Evolutionary conservation across 2,113 vertebrate genomes (phyloP).

Genomic region (Mustela lutreola): DNA sequence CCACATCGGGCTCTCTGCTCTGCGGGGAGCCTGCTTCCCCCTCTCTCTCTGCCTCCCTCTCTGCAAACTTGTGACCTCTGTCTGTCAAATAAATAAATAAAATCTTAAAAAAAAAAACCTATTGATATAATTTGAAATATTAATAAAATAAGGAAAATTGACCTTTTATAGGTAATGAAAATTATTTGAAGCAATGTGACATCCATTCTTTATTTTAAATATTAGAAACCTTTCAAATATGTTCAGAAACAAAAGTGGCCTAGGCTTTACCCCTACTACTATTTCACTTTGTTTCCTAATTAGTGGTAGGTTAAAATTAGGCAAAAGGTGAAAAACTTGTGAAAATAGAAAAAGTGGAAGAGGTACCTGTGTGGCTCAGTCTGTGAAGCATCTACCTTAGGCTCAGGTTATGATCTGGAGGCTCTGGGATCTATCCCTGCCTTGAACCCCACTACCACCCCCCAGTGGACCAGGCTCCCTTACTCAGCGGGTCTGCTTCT

Average conservation of each 20-base stretch:
- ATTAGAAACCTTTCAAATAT: not conserved
- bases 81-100: too few species aligned
- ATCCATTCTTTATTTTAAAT: conserved; percentile 1
- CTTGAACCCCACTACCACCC: not conserved
- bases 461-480: not conserved
- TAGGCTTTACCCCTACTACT: not conserved
- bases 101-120: too few species aligned
- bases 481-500: not conserved
- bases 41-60: too few species aligned
- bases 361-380: not conserved
- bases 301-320: not conserved
- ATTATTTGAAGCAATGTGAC: not conserved
- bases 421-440: not conserved
- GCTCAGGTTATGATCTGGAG: not conserved
- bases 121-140: not conserved
- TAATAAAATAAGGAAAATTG: not conserved
- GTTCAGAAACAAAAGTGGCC: not conserved
- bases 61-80: too few species aligned
- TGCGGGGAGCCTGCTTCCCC: too few species aligned
- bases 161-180: not conserved
- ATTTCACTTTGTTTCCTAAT: not conserved
- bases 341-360: not conserved
- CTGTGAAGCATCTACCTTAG: not conserved
- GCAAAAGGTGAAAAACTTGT: not conserved
- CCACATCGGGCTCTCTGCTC: too few species aligned